Percentiles rank a stretch among this genome's conserved stretches.
phyloP scores from a whole-genome alignment of 2,888 invertebrate species.

The Platerodrilus igneus region DNA sequence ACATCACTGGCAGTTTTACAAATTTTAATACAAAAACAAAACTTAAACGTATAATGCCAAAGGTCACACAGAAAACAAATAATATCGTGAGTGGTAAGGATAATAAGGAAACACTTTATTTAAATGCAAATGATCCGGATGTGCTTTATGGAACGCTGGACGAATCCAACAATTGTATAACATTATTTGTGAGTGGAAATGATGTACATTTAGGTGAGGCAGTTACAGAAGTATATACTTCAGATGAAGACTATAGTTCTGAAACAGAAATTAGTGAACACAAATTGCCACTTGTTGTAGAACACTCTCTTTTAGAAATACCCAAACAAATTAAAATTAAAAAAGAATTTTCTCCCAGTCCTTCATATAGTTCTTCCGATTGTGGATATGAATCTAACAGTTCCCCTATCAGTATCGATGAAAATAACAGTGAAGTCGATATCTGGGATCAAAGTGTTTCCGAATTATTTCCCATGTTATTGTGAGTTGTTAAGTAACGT shows the following conservation, averaged over 20 bases:
- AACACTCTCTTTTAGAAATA: too few species aligned
- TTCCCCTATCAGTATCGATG: slow-evolving; percentile 52
- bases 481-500: slow-evolving; percentile 44
- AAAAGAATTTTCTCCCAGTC: slow-evolving; percentile 17
- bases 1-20: neutral
- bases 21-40: slow-evolving; percentile 19
- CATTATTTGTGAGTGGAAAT: slow-evolving; percentile 64
- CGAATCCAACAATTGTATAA: slow-evolving; percentile 68
- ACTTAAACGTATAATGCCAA: slow-evolving; percentile 18
- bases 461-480: slow-evolving; percentile 71
- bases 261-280: slow-evolving; percentile 30
- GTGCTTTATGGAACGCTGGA: slow-evolving; percentile 68
- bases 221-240: slow-evolving; percentile 44
- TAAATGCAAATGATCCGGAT: slow-evolving; percentile 40
- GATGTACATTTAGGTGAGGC: slow-evolving; percentile 53
- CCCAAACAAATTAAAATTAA: slow-evolving; percentile 5
- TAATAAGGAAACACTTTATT: slow-evolving; percentile 13
- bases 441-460: slow-evolving; percentile 72
- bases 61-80: slow-evolving; percentile 2
- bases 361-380: slow-evolving; percentile 49
- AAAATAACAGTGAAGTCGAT: slow-evolving; percentile 39
- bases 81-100: too few species aligned
- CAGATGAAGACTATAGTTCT: slow-evolving; percentile 27
- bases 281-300: slow-evolving; percentile 21
- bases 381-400: slow-evolving; percentile 63